Conservation (phyloP, 2,797 vertebrate genomes). For the Antennarius maculatus region DNA sequence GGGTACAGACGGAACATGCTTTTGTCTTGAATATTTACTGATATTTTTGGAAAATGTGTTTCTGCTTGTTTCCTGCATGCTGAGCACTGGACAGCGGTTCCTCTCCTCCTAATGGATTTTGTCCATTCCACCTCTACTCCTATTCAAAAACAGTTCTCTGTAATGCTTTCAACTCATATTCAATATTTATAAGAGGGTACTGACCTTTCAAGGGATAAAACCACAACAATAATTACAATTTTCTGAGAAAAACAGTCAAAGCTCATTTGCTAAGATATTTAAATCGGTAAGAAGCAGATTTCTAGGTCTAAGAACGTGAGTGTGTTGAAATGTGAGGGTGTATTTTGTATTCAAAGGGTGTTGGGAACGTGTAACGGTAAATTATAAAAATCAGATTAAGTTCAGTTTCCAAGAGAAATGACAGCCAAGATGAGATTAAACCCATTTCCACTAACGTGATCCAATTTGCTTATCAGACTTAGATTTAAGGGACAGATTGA, state of each 20-base stretch:
- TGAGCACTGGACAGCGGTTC: background rate
- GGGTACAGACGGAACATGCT: background rate
- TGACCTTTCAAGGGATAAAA: conserved; percentile 39
- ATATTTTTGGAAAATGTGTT: background rate
- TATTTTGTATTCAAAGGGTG: background rate
- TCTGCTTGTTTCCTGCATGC: conserved; percentile 13
- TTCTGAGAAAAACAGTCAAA: background rate
- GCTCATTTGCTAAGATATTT: too few species aligned
- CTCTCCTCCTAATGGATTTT: conserved; percentile 50
- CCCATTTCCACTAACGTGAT: background rate
- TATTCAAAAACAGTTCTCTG: conserved; percentile 14
- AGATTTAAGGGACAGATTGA: conserved; percentile 1
- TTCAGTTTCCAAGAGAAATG: background rate
- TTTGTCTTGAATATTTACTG: conserved; percentile 14
- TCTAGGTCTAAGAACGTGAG: background rate
- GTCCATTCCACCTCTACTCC: conserved; percentile 52
- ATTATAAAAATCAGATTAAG: background rate
- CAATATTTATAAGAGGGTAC: conserved; percentile 65
- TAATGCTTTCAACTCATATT: conserved; percentile 60
- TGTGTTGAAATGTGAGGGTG: background rate
- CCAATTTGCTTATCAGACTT: background rate
- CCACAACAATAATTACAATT: conserved; percentile 12
- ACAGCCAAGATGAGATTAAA: conserved; percentile 4
- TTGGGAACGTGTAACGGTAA: background rate
- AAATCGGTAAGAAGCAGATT: background rate